Conservation (phyloP, 2,888 invertebrate genomes). For the Andrena dorsata region DNA sequence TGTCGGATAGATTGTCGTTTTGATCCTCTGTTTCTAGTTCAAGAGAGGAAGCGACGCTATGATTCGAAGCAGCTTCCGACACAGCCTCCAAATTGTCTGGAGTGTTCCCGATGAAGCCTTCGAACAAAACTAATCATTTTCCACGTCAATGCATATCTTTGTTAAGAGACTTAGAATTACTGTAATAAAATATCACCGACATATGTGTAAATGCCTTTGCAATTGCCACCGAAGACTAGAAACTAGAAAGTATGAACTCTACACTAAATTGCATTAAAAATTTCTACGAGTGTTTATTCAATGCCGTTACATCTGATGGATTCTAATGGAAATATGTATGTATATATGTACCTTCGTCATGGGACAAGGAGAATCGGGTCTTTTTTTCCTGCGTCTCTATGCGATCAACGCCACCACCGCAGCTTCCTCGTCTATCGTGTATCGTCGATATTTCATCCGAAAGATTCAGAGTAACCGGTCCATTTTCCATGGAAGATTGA, state of each 20-base stretch:
- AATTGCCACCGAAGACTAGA: too few species aligned
- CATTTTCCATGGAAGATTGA: constrained; percentile 75
- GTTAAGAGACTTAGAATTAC: not conserved
- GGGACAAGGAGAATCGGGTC: constrained; percentile 91
- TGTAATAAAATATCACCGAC: not conserved
- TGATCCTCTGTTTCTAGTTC: constrained; percentile 96
- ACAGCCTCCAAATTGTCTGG: constrained; percentile 98
- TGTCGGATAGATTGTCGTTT: constrained; percentile 97
- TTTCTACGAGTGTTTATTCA: too few species aligned
- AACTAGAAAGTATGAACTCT: too few species aligned
- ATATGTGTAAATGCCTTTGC: too few species aligned
- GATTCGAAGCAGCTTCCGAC: constrained; percentile 97
- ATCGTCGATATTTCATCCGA: constrained; percentile 79
- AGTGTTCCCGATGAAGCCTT: constrained; percentile 94
- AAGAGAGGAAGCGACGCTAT: constrained; percentile 96
- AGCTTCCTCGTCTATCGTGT: constrained; percentile 79
- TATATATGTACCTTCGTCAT: constrained; percentile 89
- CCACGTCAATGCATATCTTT: constrained; percentile 4
- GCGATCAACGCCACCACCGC: constrained; percentile 77
- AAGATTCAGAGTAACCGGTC: constrained; percentile 78
- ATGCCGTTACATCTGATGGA: too few species aligned
- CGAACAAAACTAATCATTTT: constrained; percentile 79
- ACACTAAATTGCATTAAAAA: too few species aligned
- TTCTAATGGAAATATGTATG: too few species aligned
- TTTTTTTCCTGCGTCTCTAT: constrained; percentile 84